These are phyloP conservation scores for Barbus barbus DNA, from an alignment of 2,113 vertebrate genomes.

Conservation along the genomic window DNA sequence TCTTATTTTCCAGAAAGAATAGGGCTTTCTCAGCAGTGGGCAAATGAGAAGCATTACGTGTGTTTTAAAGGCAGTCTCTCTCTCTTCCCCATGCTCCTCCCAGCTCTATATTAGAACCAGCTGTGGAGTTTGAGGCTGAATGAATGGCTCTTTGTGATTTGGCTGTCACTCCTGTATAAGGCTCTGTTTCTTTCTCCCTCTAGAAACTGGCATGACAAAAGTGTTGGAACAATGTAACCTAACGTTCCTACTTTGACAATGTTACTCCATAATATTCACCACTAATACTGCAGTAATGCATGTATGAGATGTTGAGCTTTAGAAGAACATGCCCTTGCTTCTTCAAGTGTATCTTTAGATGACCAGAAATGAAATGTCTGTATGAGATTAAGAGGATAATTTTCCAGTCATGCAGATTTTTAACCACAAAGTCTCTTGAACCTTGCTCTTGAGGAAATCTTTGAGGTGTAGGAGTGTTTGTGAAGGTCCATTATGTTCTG, in stretches of 20 bases:
- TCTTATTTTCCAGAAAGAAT: slow-evolving; percentile 56
- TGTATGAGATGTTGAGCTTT: background rate
- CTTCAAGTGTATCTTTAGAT: background rate
- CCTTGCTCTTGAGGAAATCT: background rate
- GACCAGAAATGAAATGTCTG: background rate
- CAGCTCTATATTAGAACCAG: slow-evolving; percentile 78
- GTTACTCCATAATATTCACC: slow-evolving; percentile 38
- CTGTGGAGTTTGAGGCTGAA: slow-evolving; percentile 72
- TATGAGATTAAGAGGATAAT: background rate
- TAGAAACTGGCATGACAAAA: slow-evolving; percentile 65
- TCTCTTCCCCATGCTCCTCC: slow-evolving; percentile 61
- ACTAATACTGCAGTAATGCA: slow-evolving; percentile 36
- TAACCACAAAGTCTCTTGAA: background rate
- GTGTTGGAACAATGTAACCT: slow-evolving; percentile 64
- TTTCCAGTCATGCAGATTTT: background rate
- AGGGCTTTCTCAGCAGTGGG: slow-evolving; percentile 54
- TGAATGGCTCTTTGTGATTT: slow-evolving; percentile 82
- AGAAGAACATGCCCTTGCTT: slow-evolving; percentile 4
- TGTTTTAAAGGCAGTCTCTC: slow-evolving; percentile 62
- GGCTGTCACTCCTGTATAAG: slow-evolving; percentile 66
- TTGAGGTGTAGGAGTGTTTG: slow-evolving; percentile 4
- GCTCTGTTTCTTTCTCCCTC: slow-evolving; percentile 60
- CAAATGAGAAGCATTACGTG: slow-evolving; percentile 52
- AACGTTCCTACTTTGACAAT: slow-evolving; percentile 60
- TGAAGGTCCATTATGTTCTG: background rate